phyloP scores from a whole-genome alignment of 2,113 vertebrate species.

The Lepus europaeus region DNA sequence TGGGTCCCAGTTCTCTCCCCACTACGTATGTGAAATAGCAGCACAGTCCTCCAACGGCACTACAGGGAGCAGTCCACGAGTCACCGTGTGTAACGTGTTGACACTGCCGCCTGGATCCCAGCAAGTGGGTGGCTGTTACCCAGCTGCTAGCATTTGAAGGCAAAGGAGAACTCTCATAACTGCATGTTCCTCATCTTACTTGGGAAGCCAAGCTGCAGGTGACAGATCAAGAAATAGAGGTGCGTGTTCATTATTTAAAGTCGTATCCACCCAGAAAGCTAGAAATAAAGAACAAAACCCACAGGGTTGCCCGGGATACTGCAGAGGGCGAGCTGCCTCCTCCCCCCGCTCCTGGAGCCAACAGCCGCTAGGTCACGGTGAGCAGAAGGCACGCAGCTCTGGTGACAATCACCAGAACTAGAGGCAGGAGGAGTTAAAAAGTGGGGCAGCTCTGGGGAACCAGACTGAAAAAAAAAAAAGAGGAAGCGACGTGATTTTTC shows the following conservation, averaged over 20 bases:
- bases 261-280: neutral
- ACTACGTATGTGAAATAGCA: neutral
- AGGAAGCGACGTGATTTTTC: neutral
- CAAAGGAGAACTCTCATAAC: neutral
- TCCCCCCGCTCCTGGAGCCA: neutral
- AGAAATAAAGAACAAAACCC: neutral
- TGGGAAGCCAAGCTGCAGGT: too few relatives aligned
- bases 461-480: too few relatives aligned
- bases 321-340: too few relatives aligned
- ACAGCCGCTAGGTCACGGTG: too few relatives aligned
- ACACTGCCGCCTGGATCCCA: neutral
- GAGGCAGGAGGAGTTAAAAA: neutral
- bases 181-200: neutral
- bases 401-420: neutral
- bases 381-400: neutral
- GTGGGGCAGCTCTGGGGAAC: neutral
- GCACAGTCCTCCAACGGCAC: neutral
- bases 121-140: neutral
- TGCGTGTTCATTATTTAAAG: neutral
- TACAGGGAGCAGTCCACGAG: neutral
- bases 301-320: too few relatives aligned
- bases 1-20: neutral
- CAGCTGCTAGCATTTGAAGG: neutral
- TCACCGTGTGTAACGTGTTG: neutral
- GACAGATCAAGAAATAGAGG: neutral